These are phyloP conservation scores for Zoanthus sociatus DNA, from an alignment of 92 coral and sea anemone genomes.

Conservation along the genomic window DNA sequence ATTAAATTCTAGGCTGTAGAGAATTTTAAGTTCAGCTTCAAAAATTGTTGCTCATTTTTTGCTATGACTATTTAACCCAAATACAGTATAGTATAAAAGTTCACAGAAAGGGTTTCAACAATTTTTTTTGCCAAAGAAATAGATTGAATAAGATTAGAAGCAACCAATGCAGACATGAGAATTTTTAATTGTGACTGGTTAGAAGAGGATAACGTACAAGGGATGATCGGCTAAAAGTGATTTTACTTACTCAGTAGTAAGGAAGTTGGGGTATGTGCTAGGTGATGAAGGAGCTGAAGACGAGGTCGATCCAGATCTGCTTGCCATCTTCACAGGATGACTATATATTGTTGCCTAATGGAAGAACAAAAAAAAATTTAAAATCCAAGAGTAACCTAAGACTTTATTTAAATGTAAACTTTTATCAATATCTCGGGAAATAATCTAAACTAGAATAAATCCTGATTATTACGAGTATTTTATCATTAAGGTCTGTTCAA, in stretches of 20 bases:
- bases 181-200: neutral
- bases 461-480: too few species aligned
- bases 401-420: neutral
- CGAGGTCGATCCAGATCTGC: conserved; percentile 28
- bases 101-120: too few species aligned
- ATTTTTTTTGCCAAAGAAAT: too few species aligned
- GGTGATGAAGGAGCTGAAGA: conserved; percentile 50
- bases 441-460: neutral
- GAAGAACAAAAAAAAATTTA: neutral
- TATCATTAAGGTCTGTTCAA: too few species aligned
- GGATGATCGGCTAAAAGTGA: neutral
- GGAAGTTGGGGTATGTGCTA: conserved; percentile 35
- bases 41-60: too few species aligned
- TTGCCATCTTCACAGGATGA: conserved; percentile 33
- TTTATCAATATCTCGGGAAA: neutral
- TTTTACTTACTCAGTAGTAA: conserved; percentile 27
- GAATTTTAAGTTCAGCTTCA: too few species aligned
- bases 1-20: too few species aligned
- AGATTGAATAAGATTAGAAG: too few species aligned
- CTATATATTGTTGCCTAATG: conserved; percentile 34
- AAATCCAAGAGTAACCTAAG: neutral
- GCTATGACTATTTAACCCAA: too few species aligned
- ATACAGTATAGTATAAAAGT: too few species aligned
- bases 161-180: too few species aligned
- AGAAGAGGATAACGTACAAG: neutral